Base-by-base conservation (phyloP, 2,888 invertebrate genomes). In the Lepidonotus clava region DNA sequence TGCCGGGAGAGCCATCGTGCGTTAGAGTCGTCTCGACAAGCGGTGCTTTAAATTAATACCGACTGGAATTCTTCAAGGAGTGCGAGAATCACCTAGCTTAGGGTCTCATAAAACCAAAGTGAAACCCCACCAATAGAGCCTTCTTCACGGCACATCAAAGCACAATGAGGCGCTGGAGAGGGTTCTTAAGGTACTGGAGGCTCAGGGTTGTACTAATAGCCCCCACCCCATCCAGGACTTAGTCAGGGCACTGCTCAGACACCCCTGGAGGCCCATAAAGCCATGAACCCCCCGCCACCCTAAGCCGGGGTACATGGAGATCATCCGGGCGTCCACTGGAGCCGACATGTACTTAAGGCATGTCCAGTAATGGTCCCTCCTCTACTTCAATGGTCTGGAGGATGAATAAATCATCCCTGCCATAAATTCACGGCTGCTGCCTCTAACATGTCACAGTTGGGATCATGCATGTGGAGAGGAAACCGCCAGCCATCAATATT, bases 21-120 rank as follows among this genome's bases (percentile, higher is more conserved):
- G n/a, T n/a, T n/a, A n/a, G n/a, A n/a, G n/a, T n/a, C n/a, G n/a
- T n/a, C n/a, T n/a, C 53, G 21, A n/a, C 21, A 53, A 53, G 53
- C 53, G n/a, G 18, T 53, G 53, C 53, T n/a, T 53, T 53, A 53
- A 53, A 53, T 53, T 53, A 53, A 18, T 53, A 53, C 21, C n/a
- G 53, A 53, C 53, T 53, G 21, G 53, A 53, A 4, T n/a, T 53
- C 53, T 53, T n/a, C 53, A 53, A n/a, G 18, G 53, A 53, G 53
- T 53, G 53, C 24, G 11, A 61, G 24, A 61, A 8, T 11, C 61
- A 11, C 61, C 61, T 28, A 5, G 61, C 61, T 61, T 28, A 61
- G 61, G 61, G 61, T 32, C 61, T 32, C 24, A 61, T 61, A 61
- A 61, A 61, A 61, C 28, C 61, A 61, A 61, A 61, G 61, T 28